Conservation (phyloP, 53 echinoderm and acorn worm genomes). For the Mesocentrotus franciscanus region DNA sequence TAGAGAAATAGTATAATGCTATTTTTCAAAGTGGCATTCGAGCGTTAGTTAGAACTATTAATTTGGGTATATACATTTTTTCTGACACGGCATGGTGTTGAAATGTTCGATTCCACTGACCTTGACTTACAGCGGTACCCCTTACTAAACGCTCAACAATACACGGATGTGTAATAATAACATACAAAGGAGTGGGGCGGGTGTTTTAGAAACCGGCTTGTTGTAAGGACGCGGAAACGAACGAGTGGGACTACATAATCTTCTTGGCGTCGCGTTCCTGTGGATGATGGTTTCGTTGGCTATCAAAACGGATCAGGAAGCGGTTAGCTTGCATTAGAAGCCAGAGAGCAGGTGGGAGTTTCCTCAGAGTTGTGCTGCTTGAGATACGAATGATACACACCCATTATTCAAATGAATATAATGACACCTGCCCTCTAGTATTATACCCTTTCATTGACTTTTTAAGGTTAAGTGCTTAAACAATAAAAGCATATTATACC, state of each 20-base stretch:
- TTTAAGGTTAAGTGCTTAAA: conserved; percentile 24
- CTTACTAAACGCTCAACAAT: conserved; percentile 38
- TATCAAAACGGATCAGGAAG: conserved; percentile 18
- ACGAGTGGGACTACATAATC: conserved; percentile 5
- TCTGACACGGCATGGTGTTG: neutral
- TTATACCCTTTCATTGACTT: conserved; percentile 22
- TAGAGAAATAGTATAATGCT: neutral
- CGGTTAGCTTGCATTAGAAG: neutral
- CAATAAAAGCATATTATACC: conserved; percentile 43
- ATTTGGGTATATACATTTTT: neutral
- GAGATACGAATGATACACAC: conserved; percentile 5
- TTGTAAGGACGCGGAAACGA: conserved; percentile 34
- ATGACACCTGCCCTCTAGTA: conserved; percentile 21
- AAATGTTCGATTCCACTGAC: neutral
- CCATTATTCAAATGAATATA: conserved; percentile 35
- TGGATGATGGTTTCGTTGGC: neutral
- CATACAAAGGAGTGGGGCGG: conserved; percentile 19
- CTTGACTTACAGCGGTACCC: conserved; percentile 43
- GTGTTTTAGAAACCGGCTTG: conserved; percentile 31
- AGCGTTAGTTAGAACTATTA: conserved; percentile 1
- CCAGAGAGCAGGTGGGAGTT: neutral
- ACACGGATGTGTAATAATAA: neutral
- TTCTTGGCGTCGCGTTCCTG: conserved; percentile 45
- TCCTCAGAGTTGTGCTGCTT: neutral
- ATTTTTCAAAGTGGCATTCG: conserved; percentile 9